Evolutionary conservation across 2,888 invertebrate species (phyloP).

Genomic region (Leptinotarsa juncta): DNA sequence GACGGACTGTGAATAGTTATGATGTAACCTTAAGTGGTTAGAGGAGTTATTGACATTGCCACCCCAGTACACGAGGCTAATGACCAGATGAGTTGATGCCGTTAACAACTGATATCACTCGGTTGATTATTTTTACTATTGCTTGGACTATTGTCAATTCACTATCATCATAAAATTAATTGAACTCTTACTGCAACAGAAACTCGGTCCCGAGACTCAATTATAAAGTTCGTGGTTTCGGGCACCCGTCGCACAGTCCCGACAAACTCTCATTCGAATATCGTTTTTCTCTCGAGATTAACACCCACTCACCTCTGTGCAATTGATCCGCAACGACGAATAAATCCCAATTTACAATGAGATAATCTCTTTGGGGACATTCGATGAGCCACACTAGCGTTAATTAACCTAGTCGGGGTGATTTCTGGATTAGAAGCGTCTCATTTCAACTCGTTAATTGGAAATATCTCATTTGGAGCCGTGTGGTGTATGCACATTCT

Average conservation of each 20-base stretch:
- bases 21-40: no score
- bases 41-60: no score
- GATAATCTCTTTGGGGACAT: slow-evolving; percentile 58
- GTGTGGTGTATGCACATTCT: not conserved
- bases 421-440: slow-evolving; percentile 57
- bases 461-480: slow-evolving; percentile 47
- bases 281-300: slow-evolving; percentile 18
- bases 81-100: no score
- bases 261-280: not conserved
- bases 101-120: no score
- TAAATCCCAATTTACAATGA: slow-evolving; percentile 51
- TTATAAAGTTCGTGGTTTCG: slow-evolving; percentile 2
- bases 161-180: not conserved
- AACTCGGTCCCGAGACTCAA: slow-evolving; percentile 6
- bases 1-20: no score
- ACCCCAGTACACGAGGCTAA: no score
- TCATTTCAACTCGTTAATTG: slow-evolving; percentile 59
- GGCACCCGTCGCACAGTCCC: not conserved
- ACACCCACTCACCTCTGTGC: slow-evolving; percentile 24
- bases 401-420: slow-evolving; percentile 58
- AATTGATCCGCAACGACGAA: slow-evolving; percentile 28
- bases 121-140: no score
- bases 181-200: not conserved
- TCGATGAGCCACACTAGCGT: slow-evolving; percentile 55
- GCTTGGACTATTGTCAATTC: not conserved